Conservation (phyloP, 2,113 vertebrate species). For the Pluvianellus socialis region DNA sequence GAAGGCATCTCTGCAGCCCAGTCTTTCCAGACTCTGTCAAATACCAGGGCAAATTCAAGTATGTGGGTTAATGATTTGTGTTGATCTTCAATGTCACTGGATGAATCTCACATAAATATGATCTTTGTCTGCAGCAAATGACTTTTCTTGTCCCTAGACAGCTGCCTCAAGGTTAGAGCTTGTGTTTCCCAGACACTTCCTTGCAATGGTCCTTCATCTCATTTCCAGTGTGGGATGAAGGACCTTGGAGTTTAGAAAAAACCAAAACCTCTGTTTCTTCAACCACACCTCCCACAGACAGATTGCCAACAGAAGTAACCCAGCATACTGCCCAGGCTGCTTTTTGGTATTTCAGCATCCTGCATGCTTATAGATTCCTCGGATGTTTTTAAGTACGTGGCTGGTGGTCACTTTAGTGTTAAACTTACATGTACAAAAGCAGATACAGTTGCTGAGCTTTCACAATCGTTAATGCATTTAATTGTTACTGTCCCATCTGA, state of each 20-base stretch:
- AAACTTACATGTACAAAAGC: background rate
- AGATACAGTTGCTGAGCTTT: background rate
- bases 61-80: background rate
- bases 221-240: background rate
- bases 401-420: background rate
- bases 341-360: background rate
- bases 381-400: background rate
- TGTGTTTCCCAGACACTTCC: background rate
- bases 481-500: background rate
- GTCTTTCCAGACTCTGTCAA: background rate
- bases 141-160: background rate
- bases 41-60: background rate
- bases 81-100: background rate
- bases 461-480: background rate
- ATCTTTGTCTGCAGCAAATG: background rate
- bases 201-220: background rate
- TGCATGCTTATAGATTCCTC: background rate
- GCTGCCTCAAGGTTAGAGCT: background rate
- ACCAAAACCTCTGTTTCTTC: background rate
- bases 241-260: background rate
- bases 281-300: background rate
- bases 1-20: background rate
- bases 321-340: background rate
- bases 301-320: background rate
- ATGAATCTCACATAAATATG: fast-evolving